Conservation (phyloP, 2,888 invertebrate genomes). For the Dryomyza anilis region DNA sequence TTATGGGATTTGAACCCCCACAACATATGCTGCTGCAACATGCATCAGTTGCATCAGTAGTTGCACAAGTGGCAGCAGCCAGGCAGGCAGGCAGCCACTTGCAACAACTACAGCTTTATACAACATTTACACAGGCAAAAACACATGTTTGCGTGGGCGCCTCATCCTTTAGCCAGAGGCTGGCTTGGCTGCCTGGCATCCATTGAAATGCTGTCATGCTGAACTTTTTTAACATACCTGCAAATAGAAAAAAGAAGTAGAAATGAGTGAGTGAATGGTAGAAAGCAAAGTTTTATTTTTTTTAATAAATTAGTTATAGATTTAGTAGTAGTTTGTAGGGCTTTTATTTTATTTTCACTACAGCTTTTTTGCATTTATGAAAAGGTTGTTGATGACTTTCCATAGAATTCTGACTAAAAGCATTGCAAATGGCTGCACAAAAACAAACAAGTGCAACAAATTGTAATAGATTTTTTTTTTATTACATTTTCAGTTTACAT, state of each 20-base stretch:
- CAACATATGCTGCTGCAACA: too few relatives aligned
- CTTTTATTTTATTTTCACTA: neutral
- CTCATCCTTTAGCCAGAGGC: too few relatives aligned
- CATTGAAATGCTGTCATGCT: conserved; percentile 54
- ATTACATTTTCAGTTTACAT: too few relatives aligned
- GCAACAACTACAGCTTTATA: too few relatives aligned
- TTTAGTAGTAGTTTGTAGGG: conserved; percentile 12
- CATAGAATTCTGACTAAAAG: conserved; percentile 16
- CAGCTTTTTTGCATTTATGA: neutral
- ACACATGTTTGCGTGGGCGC: too few relatives aligned
- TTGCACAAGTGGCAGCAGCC: too few relatives aligned
- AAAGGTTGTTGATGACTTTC: conserved; percentile 6
- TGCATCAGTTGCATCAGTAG: too few relatives aligned
- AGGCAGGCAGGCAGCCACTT: too few relatives aligned
- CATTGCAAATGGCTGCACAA: neutral
- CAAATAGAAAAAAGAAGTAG: conserved; percentile 31
- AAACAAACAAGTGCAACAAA: neutral
- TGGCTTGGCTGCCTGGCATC: conserved; percentile 49
- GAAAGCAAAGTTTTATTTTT: too few relatives aligned
- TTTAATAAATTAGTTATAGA: conserved; percentile 34
- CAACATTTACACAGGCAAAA: too few relatives aligned
- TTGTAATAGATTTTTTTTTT: neutral
- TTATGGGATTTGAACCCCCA: too few relatives aligned
- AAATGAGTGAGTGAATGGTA: conserved; percentile 10
- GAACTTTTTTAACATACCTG: conserved; percentile 40